Evolutionary conservation across 1,140 invertebrate genomes (phyloP).

Genomic region (Pissodes strobi): DNA sequence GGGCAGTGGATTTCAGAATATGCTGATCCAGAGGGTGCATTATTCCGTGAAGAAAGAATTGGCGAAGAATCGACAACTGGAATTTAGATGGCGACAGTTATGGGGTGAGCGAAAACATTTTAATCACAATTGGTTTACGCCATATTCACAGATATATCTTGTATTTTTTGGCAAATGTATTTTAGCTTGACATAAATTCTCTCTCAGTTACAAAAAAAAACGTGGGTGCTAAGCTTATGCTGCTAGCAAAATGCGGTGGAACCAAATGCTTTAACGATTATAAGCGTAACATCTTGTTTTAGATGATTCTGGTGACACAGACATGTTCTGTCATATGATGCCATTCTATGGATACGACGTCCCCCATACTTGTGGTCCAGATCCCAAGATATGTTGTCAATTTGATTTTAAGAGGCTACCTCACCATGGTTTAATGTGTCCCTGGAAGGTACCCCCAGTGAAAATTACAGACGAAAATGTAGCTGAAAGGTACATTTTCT

Average conservation of each 20-base stretch:
- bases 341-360: conserved; percentile 99
- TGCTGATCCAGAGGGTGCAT: conserved; percentile 93
- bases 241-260: too few relatives aligned
- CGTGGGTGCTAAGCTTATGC: too few relatives aligned
- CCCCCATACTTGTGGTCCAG: conserved; percentile 97
- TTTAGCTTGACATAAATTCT: too few relatives aligned
- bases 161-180: too few relatives aligned
- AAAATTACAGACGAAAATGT: conserved; percentile 85
- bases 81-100: conserved; percentile 92
- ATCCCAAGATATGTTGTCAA: conserved; percentile 96
- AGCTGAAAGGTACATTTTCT: conserved; percentile 66
- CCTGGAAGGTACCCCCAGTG: conserved; percentile 83
- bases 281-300: too few relatives aligned
- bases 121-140: too few relatives aligned
- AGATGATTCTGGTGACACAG: conserved; percentile 75
- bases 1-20: conserved; percentile 80
- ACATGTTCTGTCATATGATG: conserved; percentile 96
- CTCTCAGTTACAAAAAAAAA: too few relatives aligned
- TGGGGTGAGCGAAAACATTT: conserved; percentile 73
- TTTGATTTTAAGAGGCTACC: conserved; percentile 95
- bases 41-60: conserved; percentile 94
- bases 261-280: too few relatives aligned
- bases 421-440: conserved; percentile 81
- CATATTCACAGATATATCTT: too few relatives aligned
- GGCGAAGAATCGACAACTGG: conserved; percentile 79